Evolutionary conservation across 1,140 invertebrate species (phyloP), one percentile per base, ranked within the genome.

Genomic region (Drosophila paulistorum): DNA sequence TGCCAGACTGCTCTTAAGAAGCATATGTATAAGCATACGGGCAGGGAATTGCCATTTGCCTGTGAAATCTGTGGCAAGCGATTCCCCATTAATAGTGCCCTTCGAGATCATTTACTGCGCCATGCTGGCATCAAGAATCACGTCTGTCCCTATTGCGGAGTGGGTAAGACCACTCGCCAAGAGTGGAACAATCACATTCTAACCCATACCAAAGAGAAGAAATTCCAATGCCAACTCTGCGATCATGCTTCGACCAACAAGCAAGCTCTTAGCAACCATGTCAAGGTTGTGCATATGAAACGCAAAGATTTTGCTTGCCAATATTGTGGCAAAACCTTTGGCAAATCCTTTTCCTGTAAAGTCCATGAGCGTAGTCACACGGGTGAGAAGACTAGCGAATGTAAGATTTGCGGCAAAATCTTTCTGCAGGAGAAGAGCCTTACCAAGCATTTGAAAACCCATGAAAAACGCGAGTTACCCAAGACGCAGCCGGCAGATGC

Each of bases 1-100:
- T 91, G 90, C 60, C 90, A 84, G 3, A 90, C 86, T 13, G 90
- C 90, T 2, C 70, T 91, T 6, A 91, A 91, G 55, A 91, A 94
- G 65, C 94, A 94, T 65, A 94, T 93, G 67, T 93, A 93, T 33
- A 94, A 93, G 14, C 94, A 94, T 69, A 89, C 85, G 45, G 93
- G 93, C 6, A 93, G 93, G n/a, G 93, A 94, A 78, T 92, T 93
- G 62, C 94, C 93, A 0, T 94, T 93, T 59, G 92, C 93, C 3
- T 94, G 94, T 73, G 93, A 94, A 45, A 94, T 93, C 9, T 94
- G 94, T 77, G 93, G 93, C 64, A 91, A 92, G 69, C 81, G 86
- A 1, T 92, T 91, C 68, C 77, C 80, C 41, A 90, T 89, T 3
- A 91, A 92, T 45, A 86, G 84, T 35, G 84, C 79, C 2, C 77